Evolutionary conservation across 2,797 vertebrate genomes (phyloP).

Genomic region (Labeo calbasu): DNA sequence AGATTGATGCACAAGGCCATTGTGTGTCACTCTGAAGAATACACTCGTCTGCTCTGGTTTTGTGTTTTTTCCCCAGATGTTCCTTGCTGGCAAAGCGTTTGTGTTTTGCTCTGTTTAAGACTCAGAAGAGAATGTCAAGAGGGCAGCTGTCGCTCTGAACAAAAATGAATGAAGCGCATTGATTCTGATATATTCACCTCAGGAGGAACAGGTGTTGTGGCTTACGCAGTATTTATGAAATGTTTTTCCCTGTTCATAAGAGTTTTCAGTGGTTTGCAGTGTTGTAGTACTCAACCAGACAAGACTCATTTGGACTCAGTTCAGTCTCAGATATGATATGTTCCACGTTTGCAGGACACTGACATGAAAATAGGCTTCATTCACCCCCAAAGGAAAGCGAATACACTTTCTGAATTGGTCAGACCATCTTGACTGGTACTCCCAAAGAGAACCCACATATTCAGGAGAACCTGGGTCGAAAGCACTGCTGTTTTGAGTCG

Average conservation of each 20-base stretch:
- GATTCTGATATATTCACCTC: background rate
- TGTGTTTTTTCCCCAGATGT: background rate
- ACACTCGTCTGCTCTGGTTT: background rate
- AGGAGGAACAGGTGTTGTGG: slow-evolving; percentile 1
- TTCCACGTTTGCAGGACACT: background rate
- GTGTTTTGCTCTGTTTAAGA: slow-evolving; percentile 15
- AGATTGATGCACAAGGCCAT: slow-evolving; percentile 39
- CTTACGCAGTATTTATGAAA: background rate
- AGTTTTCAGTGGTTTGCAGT: background rate
- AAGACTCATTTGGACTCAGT: background rate
- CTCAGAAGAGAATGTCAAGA: background rate
- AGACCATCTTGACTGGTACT: background rate
- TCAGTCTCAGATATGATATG: background rate
- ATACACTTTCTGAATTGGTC: background rate
- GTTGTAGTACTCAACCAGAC: background rate
- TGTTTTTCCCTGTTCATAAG: background rate
- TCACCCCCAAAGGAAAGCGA: background rate
- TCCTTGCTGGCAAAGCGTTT: background rate
- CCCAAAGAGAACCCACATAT: background rate
- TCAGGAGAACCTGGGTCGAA: background rate
- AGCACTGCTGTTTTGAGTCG: background rate
- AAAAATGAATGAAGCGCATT: background rate
- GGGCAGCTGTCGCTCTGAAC: background rate
- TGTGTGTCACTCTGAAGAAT: slow-evolving; percentile 23
- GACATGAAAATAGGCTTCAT: background rate